Evolutionary conservation across 2,888 invertebrate species (phyloP).

Genomic region (Sussaba pulchella): DNA sequence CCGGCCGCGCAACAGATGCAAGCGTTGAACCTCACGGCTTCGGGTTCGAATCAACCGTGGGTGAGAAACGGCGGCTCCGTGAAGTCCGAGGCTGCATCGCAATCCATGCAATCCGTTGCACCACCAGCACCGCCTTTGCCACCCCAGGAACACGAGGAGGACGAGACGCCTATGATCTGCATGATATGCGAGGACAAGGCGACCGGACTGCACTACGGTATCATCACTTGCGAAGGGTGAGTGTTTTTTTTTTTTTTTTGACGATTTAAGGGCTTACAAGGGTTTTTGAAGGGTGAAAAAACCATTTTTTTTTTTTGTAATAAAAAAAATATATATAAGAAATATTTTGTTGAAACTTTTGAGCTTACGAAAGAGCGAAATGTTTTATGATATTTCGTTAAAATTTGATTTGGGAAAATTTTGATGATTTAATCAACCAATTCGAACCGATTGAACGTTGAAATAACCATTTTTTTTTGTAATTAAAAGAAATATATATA

Average conservation of each 20-base stretch:
- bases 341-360: no score
- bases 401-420: no score
- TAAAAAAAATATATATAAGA: no score
- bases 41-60: slow-evolving; percentile 81
- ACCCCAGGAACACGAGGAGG: slow-evolving; percentile 89
- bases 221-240: slow-evolving; percentile 99
- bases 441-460: no score
- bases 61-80: slow-evolving; percentile 81
- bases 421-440: no score
- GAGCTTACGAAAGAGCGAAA: no score
- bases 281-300: no score
- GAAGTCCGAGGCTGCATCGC: slow-evolving; percentile 79
- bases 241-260: slow-evolving; percentile 72
- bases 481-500: no score
- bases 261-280: no score
- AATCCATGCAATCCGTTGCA: slow-evolving; percentile 78
- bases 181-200: slow-evolving; percentile 99
- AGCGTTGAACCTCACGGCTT: slow-evolving; percentile 89
- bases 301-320: no score
- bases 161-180: slow-evolving; percentile 97
- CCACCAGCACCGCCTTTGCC: slow-evolving; percentile 84
- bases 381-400: no score
- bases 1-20: slow-evolving; percentile 93
- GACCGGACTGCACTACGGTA: slow-evolving; percentile 98
- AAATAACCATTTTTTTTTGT: no score